Evolutionary conservation across 2,113 vertebrate genomes (phyloP).

Genomic region (Brevimyrus niger): DNA sequence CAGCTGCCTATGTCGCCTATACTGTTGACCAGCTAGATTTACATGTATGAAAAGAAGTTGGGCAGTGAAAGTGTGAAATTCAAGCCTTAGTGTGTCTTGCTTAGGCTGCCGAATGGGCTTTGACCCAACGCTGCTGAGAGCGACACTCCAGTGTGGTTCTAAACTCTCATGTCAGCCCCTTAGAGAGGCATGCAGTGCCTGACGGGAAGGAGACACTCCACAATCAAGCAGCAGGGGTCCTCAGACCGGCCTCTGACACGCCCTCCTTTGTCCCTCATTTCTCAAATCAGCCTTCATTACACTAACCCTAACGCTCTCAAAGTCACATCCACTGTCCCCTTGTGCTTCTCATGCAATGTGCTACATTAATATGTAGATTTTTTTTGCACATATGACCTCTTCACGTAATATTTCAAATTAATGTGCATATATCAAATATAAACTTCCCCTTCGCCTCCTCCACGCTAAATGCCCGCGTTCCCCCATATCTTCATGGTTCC

Average conservation of each 20-base stretch:
- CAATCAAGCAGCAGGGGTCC: neutral
- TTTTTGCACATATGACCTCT: neutral
- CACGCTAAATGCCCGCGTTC: conserved; percentile 14
- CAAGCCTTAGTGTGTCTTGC: too few relatives aligned
- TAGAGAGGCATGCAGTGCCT: neutral
- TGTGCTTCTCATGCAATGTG: neutral
- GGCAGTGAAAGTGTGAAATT: too few relatives aligned
- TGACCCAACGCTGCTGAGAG: neutral
- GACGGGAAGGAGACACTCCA: neutral
- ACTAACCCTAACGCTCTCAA: neutral
- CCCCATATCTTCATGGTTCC: neutral
- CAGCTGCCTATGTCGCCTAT: neutral
- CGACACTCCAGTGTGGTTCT: neutral
- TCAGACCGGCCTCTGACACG: neutral
- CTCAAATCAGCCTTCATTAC: neutral
- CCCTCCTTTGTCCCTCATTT: neutral
- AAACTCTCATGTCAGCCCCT: neutral
- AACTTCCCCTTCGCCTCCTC: neutral
- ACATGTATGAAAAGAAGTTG: neutral
- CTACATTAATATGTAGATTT: neutral
- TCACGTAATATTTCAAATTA: neutral
- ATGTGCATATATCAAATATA: neutral
- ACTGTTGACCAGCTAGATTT: neutral
- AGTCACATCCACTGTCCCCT: neutral
- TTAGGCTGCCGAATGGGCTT: neutral